A percentile compares a stretch with the other conserved stretches of the same genome.
Conservation (phyloP, 2,113 vertebrate genomes). For the Eulemur rufifrons region DNA sequence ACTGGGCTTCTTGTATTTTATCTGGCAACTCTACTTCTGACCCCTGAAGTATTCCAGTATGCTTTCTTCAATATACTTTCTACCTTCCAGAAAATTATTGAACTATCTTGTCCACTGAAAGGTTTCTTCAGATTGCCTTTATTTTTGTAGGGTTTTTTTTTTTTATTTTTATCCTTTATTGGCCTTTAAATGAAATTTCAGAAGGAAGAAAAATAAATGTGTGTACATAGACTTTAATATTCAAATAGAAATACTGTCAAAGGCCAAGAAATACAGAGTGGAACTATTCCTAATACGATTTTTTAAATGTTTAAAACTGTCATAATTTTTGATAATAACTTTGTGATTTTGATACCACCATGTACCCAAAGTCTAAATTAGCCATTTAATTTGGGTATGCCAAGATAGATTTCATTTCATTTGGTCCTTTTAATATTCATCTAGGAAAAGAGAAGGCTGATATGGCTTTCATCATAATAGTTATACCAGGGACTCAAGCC, state of each 20-base stretch:
- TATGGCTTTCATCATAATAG: background rate
- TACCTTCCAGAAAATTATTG: constrained; percentile 15
- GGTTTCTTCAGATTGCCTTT: background rate
- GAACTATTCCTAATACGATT: background rate
- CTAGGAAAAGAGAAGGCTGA: background rate
- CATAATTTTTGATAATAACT: background rate
- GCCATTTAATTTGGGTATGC: background rate
- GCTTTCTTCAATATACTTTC: background rate
- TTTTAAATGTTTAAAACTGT: background rate
- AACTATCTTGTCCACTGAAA: background rate
- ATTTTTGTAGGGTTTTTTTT: background rate
- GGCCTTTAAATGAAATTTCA: background rate
- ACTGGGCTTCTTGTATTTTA: background rate
- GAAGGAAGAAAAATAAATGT: background rate
- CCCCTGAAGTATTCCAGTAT: background rate
- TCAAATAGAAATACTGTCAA: background rate
- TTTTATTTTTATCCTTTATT: background rate
- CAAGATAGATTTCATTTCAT: background rate
- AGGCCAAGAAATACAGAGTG: background rate
- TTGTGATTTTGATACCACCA: background rate
- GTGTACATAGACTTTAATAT: background rate
- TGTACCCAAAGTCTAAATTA: background rate
- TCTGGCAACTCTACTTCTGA: background rate
- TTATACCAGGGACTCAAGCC: background rate
- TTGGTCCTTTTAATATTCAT: background rate